phyloP scores from a whole-genome alignment of 2,113 vertebrate genomes.

The Geococcyx californianus region DNA sequence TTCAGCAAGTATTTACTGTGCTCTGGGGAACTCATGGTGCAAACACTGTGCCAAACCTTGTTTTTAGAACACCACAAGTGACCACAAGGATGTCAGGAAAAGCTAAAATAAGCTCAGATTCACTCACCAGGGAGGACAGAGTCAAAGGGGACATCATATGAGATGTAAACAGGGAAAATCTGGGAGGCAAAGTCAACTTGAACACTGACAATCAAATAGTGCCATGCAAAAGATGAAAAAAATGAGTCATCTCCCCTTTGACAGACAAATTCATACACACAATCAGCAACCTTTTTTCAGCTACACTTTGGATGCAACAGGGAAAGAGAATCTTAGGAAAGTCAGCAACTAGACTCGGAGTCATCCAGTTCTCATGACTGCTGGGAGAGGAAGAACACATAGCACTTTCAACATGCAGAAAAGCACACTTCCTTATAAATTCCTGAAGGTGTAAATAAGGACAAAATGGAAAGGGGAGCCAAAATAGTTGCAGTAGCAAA shows the following conservation, averaged over 20 bases:
- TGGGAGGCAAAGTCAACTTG: neutral
- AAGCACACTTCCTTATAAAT: neutral
- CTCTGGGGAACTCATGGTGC: neutral
- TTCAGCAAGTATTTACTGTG: neutral
- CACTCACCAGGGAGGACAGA: neutral
- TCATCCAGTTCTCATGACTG: neutral
- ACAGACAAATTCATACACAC: neutral
- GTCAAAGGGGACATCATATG: neutral
- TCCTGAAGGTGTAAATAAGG: neutral
- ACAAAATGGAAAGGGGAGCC: neutral
- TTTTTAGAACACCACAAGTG: neutral
- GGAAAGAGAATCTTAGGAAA: neutral
- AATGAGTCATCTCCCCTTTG: neutral
- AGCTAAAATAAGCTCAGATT: neutral
- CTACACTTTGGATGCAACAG: neutral
- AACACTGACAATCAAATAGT: neutral
- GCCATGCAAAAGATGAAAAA: neutral
- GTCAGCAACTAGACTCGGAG: neutral
- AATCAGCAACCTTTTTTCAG: neutral
- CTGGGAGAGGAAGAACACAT: neutral
- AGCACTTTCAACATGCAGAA: rapidly evolving
- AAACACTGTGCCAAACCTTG: neutral
- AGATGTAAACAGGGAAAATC: neutral
- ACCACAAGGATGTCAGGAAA: neutral
- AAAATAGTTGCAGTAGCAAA: neutral